These are phyloP conservation scores for Scaeva pyrastri DNA, from an alignment of 2,888 invertebrate species.

Conservation along the genomic window DNA sequence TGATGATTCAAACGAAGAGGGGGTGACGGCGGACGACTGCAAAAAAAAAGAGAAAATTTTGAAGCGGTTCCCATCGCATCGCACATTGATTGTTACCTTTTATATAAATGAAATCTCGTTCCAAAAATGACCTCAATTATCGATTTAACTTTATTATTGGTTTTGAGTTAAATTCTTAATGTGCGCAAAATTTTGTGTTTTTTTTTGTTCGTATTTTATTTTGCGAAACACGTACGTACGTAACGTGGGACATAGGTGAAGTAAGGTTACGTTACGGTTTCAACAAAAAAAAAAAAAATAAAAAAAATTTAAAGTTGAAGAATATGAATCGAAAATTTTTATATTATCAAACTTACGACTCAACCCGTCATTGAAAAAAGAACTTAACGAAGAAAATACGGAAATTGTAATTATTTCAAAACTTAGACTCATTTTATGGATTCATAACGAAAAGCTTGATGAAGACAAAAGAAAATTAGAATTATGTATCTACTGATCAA, in stretches of 20 bases:
- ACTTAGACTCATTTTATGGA: too few relatives aligned
- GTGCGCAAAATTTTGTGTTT: slow-evolving; percentile 14
- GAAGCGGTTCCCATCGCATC: slow-evolving; percentile 36
- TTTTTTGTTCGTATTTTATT: slow-evolving; percentile 4
- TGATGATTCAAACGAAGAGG: background rate
- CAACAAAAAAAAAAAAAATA: background rate
- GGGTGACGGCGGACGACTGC: background rate
- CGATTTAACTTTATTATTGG: slow-evolving; percentile 84
- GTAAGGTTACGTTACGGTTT: background rate
- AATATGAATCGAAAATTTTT: too few relatives aligned
- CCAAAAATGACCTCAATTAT: slow-evolving; percentile 83
- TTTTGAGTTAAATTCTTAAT: slow-evolving; percentile 78
- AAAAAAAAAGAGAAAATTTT: background rate
- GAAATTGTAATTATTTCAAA: too few relatives aligned
- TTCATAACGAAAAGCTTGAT: too few relatives aligned
- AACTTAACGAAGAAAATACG: too few relatives aligned
- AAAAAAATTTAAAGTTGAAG: too few relatives aligned
- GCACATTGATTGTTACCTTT: slow-evolving; percentile 24
- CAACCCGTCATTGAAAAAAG: too few relatives aligned
- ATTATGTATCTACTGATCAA: too few relatives aligned
- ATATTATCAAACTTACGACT: too few relatives aligned
- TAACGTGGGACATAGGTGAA: background rate
- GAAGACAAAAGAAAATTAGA: too few relatives aligned
- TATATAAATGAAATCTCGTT: slow-evolving; percentile 38
- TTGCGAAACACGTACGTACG: background rate